These are phyloP conservation scores for Nematostella vectensis DNA, from an alignment of 92 coral and sea anemone genomes.

Conservation along the genomic window DNA sequence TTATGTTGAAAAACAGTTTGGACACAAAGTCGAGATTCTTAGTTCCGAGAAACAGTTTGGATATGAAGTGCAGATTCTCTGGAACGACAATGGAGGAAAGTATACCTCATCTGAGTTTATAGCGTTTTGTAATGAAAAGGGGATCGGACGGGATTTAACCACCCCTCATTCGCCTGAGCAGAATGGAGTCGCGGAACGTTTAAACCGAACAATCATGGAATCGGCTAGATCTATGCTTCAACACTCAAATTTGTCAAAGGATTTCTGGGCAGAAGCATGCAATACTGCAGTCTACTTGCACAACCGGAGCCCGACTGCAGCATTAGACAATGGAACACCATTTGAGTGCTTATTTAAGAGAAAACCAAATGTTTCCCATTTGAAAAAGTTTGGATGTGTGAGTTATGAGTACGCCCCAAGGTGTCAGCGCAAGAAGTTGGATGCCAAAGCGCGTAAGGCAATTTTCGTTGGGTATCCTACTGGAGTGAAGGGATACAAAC, in stretches of 20 bases:
- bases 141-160: not conserved
- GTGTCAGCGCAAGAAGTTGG: conserved; percentile 4
- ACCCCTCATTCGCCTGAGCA: conserved; percentile 11
- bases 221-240: conserved; percentile 22
- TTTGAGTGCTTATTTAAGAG: conserved; percentile 23
- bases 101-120: conserved; percentile 3
- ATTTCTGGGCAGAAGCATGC: too few relatives aligned
- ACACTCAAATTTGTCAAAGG: too few relatives aligned
- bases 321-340: conserved; percentile 34
- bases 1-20: too few relatives aligned
- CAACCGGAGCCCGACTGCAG: conserved; percentile 40
- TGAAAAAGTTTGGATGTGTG: conserved; percentile 37
- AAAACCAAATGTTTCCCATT: conserved; percentile 26
- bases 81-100: conserved; percentile 13
- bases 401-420: conserved; percentile 17
- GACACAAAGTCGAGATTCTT: too few relatives aligned
- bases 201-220: conserved; percentile 11
- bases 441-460: too few relatives aligned
- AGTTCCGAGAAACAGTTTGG: too few relatives aligned
- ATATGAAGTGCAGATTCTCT: not conserved
- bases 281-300: conserved; percentile 44
- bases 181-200: conserved; percentile 10
- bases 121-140: not conserved
- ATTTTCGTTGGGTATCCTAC: conserved; percentile 30
- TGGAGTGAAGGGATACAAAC: conserved; percentile 29